phyloP scores from a whole-genome alignment of 2,113 vertebrate species.

The Jacana jacana region DNA sequence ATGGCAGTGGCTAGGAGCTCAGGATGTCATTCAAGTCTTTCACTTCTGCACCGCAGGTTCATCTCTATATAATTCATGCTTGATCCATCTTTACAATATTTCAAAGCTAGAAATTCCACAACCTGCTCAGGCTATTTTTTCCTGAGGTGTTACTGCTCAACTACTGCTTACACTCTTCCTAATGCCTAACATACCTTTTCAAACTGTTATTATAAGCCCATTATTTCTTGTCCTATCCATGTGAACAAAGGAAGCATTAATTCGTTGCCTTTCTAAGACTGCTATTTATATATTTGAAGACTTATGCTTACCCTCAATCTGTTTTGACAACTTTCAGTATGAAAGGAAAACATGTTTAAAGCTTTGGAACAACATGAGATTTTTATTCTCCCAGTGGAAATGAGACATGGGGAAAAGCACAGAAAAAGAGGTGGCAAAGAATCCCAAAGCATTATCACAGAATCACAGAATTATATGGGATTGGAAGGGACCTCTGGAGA shows the following conservation, averaged over 20 bases:
- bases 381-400: not conserved
- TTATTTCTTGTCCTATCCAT: not conserved
- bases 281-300: not conserved
- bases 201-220: not conserved
- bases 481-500: too few relatives aligned
- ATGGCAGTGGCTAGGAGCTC: not conserved
- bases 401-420: not conserved
- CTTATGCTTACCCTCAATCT: not conserved
- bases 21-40: not conserved
- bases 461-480: too few relatives aligned
- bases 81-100: not conserved
- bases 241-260: not conserved
- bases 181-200: not conserved
- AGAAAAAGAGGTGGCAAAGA: not conserved
- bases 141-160: not conserved
- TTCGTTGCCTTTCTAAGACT: not conserved
- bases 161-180: not conserved
- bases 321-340: not conserved
- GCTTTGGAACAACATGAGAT: not conserved
- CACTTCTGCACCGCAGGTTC: not conserved
- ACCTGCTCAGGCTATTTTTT: not conserved
- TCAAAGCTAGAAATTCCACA: not conserved
- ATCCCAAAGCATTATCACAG: not conserved
- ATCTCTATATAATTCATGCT: not conserved
- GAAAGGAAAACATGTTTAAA: not conserved